Percentiles rank a stretch among this genome's conserved stretches.
phyloP scores from a whole-genome alignment of 2,797 vertebrate genomes.

The Rhinophrynus dorsalis region DNA sequence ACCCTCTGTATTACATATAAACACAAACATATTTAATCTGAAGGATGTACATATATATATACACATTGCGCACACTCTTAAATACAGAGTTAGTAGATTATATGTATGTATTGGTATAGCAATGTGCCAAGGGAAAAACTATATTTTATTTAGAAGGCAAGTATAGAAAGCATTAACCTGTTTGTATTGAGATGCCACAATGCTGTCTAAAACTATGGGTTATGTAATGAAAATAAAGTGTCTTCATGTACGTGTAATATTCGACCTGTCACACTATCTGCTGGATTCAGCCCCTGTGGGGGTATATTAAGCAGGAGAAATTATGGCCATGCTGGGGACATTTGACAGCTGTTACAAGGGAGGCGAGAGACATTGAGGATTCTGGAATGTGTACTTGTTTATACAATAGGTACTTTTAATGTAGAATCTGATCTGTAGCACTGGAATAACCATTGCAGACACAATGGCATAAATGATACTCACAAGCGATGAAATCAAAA shows the following conservation, averaged over 20 bases:
- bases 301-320: slow-evolving; percentile 34
- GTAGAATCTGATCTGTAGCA: neutral
- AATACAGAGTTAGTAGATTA: too few species aligned
- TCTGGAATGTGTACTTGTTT: slow-evolving; percentile 8
- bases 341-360: slow-evolving; percentile 27
- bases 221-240: slow-evolving; percentile 38
- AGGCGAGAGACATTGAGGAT: slow-evolving; percentile 5
- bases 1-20: too few species aligned
- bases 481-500: too few species aligned
- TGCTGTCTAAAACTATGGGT: slow-evolving; percentile 10
- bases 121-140: neutral
- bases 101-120: too few species aligned
- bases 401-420: slow-evolving; percentile 10
- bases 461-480: slow-evolving; percentile 4
- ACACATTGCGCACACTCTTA: too few species aligned
- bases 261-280: slow-evolving; percentile 31
- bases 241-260: slow-evolving; percentile 31
- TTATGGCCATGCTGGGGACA: slow-evolving; percentile 25
- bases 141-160: neutral
- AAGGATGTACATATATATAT: slow-evolving; percentile 2
- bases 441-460: neutral
- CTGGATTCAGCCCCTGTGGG: slow-evolving; percentile 23
- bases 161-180: slow-evolving; percentile 11
- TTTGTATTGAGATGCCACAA: slow-evolving; percentile 11
- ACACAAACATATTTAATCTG: too few species aligned